Percentiles rank a stretch among this genome's conserved stretches.
Evolutionary conservation across 1,140 invertebrate genomes (phyloP).

Genomic region (Chrysopa pallens): DNA sequence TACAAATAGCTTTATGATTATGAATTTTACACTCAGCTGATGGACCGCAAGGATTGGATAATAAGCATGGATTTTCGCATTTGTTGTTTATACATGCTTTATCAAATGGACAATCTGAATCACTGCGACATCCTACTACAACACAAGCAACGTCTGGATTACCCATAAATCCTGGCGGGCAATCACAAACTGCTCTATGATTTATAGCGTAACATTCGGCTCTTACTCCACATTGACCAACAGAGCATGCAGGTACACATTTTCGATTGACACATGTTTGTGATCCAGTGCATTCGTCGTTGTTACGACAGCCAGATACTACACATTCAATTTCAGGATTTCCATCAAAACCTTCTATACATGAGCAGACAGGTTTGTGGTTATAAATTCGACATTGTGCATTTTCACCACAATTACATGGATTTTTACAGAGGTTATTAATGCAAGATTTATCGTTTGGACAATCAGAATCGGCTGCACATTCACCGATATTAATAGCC

Average conservation of each 20-base stretch:
- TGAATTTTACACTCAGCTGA: slow-evolving; percentile 56
- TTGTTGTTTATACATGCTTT: slow-evolving; percentile 63
- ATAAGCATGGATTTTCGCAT: slow-evolving; percentile 57
- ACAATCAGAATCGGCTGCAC: slow-evolving; percentile 58
- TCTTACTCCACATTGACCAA: slow-evolving; percentile 43
- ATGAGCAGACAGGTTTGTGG: slow-evolving; percentile 71
- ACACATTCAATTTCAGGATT: slow-evolving; percentile 60
- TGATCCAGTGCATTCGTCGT: slow-evolving; percentile 55
- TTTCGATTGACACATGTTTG: slow-evolving; percentile 59
- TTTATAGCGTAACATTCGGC: slow-evolving; percentile 59
- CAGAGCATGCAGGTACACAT: slow-evolving; percentile 59
- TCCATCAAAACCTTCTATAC: slow-evolving; percentile 59
- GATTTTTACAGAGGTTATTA: slow-evolving; percentile 58
- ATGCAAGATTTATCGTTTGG: slow-evolving; percentile 55
- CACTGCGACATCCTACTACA: slow-evolving; percentile 54
- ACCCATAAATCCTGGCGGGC: slow-evolving; percentile 58
- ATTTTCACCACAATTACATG: slow-evolving; percentile 63
- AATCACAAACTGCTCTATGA: slow-evolving; percentile 65
- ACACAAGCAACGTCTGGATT: slow-evolving; percentile 60
- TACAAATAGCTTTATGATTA: slow-evolving; percentile 55
- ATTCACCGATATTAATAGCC: slow-evolving; percentile 42
- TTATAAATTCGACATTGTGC: slow-evolving; percentile 62
- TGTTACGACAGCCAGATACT: slow-evolving; percentile 49
- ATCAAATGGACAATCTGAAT: slow-evolving; percentile 53
- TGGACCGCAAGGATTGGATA: slow-evolving; percentile 41